Conservation (phyloP, 2,113 vertebrate genomes). For the Xenus cinereus region DNA sequence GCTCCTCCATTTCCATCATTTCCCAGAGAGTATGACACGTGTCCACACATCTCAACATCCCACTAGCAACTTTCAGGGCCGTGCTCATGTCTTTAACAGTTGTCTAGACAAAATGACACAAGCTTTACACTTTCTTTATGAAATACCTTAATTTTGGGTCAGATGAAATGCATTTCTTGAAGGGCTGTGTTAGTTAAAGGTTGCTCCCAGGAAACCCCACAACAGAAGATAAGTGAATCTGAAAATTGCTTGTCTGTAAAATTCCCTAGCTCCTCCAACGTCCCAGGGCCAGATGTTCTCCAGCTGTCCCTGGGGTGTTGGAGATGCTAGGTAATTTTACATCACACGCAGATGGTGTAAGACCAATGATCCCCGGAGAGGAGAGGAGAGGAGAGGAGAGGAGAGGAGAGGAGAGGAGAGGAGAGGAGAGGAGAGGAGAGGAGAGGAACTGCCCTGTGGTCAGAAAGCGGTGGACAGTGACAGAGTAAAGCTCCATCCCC, state of each 20-base stretch:
- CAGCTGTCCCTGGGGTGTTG: background rate
- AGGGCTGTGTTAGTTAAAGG: background rate
- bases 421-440: background rate
- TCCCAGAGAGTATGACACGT: background rate
- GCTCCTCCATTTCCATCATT: background rate
- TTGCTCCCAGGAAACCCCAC: background rate
- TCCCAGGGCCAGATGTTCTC: accelerated
- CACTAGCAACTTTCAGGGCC: background rate
- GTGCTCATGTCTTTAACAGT: background rate
- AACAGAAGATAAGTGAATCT: background rate
- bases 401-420: background rate
- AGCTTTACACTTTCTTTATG: background rate
- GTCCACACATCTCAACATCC: background rate
- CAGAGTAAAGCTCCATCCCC: background rate
- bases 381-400: background rate
- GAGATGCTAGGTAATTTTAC: no score
- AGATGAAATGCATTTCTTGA: background rate
- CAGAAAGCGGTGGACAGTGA: background rate
- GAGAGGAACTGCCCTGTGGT: background rate
- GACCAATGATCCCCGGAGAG: background rate
- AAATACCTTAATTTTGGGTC: background rate
- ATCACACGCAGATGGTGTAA: background rate
- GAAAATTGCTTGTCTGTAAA: background rate
- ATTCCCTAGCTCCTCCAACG: background rate
- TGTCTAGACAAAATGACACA: background rate